Percentiles rank a stretch among this genome's conserved stretches.
Evolutionary conservation across 1,140 invertebrate genomes (phyloP).

Genomic region (Lepidostoma basale): DNA sequence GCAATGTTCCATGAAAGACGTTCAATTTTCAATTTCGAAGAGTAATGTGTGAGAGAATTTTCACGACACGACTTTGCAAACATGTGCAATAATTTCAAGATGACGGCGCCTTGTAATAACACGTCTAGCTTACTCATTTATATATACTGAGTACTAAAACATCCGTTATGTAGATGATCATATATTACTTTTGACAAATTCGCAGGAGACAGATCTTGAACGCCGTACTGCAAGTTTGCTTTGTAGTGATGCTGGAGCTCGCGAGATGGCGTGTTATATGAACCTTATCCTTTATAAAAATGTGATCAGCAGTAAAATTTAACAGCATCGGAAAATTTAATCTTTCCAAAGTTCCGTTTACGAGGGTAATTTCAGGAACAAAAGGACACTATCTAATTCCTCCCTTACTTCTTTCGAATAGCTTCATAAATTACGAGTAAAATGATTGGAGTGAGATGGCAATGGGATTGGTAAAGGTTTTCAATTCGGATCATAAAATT

Average conservation of each 20-base stretch:
- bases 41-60: too few species aligned
- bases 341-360: conserved; percentile 3
- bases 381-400: conserved; percentile 18
- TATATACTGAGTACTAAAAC: too few species aligned
- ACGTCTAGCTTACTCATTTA: too few species aligned
- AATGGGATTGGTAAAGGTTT: neutral
- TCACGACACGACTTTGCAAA: too few species aligned
- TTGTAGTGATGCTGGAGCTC: neutral
- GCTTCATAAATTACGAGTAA: conserved; percentile 19
- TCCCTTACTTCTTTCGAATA: neutral
- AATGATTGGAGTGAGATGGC: neutral
- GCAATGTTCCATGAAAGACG: too few species aligned
- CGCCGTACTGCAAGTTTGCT: too few species aligned
- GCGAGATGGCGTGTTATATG: neutral
- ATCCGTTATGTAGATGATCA: too few species aligned
- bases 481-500: neutral
- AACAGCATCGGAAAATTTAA: conserved; percentile 17
- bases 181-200: too few species aligned
- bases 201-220: too few species aligned
- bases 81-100: too few species aligned
- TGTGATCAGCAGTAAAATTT: conserved; percentile 20
- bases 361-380: conserved; percentile 12
- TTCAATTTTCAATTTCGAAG: too few species aligned
- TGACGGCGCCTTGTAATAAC: too few species aligned
- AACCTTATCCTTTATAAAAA: neutral